A percentile compares a stretch with the other conserved stretches of the same genome.
Conservation (phyloP, 2,797 vertebrate species). For the Tenualosa thibaudeaui region DNA sequence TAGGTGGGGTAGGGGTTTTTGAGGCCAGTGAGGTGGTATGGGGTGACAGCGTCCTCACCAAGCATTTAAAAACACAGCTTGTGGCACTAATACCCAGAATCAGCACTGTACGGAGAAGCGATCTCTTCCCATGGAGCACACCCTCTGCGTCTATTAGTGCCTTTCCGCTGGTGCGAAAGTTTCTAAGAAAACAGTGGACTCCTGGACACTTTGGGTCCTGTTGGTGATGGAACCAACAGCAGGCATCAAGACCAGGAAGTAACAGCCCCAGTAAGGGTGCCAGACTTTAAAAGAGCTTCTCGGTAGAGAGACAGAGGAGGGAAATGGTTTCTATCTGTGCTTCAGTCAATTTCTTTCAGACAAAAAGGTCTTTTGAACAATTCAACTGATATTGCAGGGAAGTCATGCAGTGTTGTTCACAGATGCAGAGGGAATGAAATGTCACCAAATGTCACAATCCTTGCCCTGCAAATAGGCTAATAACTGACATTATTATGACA, state of each 20-base stretch:
- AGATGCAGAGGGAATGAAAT: neutral
- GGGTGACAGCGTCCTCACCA: neutral
- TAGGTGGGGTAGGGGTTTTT: neutral
- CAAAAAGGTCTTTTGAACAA: neutral
- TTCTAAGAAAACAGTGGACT: neutral
- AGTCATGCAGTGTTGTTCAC: neutral
- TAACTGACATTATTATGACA: neutral
- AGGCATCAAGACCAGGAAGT: neutral
- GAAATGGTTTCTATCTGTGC: neutral
- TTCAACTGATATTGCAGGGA: neutral
- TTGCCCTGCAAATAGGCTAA: neutral
- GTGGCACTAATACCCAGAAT: neutral
- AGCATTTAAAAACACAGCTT: neutral
- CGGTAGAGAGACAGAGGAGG: neutral
- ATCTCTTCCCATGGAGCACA: neutral
- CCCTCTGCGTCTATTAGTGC: neutral
- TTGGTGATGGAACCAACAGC: neutral
- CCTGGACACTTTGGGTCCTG: neutral
- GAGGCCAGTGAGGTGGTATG: neutral
- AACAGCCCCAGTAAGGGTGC: neutral
- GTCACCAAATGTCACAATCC: slow-evolving; percentile 7
- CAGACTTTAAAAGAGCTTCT: neutral
- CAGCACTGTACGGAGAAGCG: neutral
- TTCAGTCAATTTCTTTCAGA: neutral
- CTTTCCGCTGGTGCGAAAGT: neutral